Conservation (phyloP, 1,140 invertebrate species). For the Hestina assimilis region DNA sequence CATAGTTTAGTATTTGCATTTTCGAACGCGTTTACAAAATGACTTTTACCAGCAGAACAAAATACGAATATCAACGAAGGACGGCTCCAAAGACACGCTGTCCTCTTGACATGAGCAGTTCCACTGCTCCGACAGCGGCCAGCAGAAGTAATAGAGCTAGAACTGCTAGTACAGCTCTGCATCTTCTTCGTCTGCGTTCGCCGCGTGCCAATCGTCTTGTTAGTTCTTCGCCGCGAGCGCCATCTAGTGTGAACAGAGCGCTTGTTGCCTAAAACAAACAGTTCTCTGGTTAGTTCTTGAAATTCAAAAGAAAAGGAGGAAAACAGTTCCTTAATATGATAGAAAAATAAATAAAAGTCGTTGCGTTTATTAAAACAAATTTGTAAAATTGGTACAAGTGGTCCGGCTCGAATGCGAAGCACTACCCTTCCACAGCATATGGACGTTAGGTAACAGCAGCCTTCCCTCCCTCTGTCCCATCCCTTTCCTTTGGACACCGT, state of each 20-base stretch:
- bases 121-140: slow-evolving; percentile 57
- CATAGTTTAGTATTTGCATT: too few species aligned
- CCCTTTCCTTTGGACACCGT: too few species aligned
- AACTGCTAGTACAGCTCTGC: slow-evolving; percentile 48
- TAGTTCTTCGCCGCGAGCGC: slow-evolving; percentile 51
- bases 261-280: slow-evolving; percentile 58
- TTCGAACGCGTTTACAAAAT: too few species aligned
- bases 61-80: slow-evolving; percentile 38
- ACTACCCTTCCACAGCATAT: too few species aligned
- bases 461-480: too few species aligned
- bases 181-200: slow-evolving; percentile 47
- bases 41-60: background rate
- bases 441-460: too few species aligned
- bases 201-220: slow-evolving; percentile 48
- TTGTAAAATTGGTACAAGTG: too few species aligned
- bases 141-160: slow-evolving; percentile 52
- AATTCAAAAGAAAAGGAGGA: background rate
- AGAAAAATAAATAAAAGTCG: too few species aligned
- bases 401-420: too few species aligned
- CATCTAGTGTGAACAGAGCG: slow-evolving; percentile 66
- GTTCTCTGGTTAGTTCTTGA: background rate
- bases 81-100: slow-evolving; percentile 62
- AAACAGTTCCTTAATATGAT: too few species aligned
- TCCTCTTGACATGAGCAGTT: slow-evolving; percentile 62
- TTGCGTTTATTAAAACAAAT: too few species aligned